A percentile compares a stretch with the other conserved stretches of the same genome.
These are phyloP conservation scores for Diabrotica undecimpunctata DNA, from an alignment of 1,140 invertebrate genomes.

Conservation along the genomic window DNA sequence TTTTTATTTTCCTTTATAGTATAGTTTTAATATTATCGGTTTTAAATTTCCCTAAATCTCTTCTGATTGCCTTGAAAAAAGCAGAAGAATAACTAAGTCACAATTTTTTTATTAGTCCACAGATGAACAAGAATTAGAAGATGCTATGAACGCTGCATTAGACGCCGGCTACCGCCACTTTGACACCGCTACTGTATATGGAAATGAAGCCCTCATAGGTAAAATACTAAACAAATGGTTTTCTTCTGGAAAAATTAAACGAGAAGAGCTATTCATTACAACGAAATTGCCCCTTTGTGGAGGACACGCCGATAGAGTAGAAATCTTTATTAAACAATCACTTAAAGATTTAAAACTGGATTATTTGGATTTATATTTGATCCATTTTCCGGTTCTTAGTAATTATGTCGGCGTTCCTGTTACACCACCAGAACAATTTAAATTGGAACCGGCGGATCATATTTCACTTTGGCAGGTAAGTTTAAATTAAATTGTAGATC, in stretches of 20 bases:
- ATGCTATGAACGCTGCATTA: slow-evolving; percentile 61
- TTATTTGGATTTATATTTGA: slow-evolving; percentile 80
- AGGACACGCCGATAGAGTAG: slow-evolving; percentile 52
- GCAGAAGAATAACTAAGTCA: no score
- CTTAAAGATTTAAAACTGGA: slow-evolving; percentile 65
- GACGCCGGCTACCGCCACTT: slow-evolving; percentile 67
- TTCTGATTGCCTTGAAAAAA: no score
- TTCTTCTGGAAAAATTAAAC: slow-evolving; percentile 59
- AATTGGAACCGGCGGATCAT: slow-evolving; percentile 52
- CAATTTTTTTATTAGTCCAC: slow-evolving; percentile 28
- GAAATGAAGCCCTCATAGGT: slow-evolving; percentile 76
- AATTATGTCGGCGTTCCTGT: slow-evolving; percentile 47
- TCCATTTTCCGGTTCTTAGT: slow-evolving; percentile 74
- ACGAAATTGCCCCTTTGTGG: slow-evolving; percentile 64
- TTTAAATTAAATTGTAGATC: neutral
- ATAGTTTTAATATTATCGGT: no score
- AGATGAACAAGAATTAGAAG: slow-evolving; percentile 61
- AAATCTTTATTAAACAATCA: slow-evolving; percentile 59
- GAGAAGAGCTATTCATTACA: slow-evolving; percentile 77
- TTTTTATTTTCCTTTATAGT: no score
- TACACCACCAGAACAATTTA: slow-evolving; percentile 36
- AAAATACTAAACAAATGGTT: slow-evolving; percentile 70
- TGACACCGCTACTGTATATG: slow-evolving; percentile 69
- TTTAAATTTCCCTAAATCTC: no score
- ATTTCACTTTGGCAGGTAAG: slow-evolving; percentile 67